Evolutionary conservation across 2,888 invertebrate genomes (phyloP).

Genomic region (Mellilla xanthometata): DNA sequence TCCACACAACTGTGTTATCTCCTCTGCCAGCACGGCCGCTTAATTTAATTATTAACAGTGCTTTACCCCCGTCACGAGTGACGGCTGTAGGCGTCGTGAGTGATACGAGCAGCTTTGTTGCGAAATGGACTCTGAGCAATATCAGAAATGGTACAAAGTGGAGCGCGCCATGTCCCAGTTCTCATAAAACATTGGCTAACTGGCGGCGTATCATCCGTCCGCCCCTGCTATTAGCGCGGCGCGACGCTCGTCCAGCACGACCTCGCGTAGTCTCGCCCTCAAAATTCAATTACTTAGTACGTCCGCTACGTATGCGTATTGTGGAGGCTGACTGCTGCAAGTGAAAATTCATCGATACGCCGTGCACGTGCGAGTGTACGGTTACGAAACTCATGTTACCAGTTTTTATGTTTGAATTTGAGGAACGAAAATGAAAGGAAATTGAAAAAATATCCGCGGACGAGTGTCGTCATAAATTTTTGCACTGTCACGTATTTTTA

Average conservation of each 20-base stretch:
- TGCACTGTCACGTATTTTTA: slow-evolving; percentile 20
- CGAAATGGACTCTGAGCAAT: slow-evolving; percentile 46
- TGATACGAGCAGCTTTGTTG: slow-evolving; percentile 40
- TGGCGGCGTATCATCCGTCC: slow-evolving; percentile 52
- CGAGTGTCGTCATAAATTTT: slow-evolving; percentile 20
- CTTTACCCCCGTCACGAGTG: slow-evolving; percentile 45
- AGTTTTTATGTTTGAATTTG: slow-evolving; percentile 31
- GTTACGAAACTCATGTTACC: slow-evolving; percentile 19
- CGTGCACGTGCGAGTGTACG: slow-evolving; percentile 41
- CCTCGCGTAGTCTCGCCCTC: slow-evolving; percentile 49
- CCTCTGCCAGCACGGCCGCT: slow-evolving; percentile 35
- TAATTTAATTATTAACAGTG: slow-evolving; percentile 60
- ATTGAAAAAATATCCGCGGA: slow-evolving; percentile 26
- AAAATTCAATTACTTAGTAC: slow-evolving; percentile 73
- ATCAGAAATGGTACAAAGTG: slow-evolving; percentile 35
- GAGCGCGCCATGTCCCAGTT: slow-evolving; percentile 37
- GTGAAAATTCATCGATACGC: slow-evolving; percentile 48
- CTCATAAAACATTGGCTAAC: slow-evolving; percentile 55
- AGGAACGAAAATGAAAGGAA: slow-evolving; percentile 19
- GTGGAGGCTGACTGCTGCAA: slow-evolving; percentile 46
- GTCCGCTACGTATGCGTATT: slow-evolving; percentile 53
- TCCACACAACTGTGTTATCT: slow-evolving; percentile 43
- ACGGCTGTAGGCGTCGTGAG: slow-evolving; percentile 39
- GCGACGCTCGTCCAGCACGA: slow-evolving; percentile 36
- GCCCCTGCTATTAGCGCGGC: slow-evolving; percentile 50